phyloP scores from a whole-genome alignment of 1,140 invertebrate species.

The Apis laboriosa region DNA sequence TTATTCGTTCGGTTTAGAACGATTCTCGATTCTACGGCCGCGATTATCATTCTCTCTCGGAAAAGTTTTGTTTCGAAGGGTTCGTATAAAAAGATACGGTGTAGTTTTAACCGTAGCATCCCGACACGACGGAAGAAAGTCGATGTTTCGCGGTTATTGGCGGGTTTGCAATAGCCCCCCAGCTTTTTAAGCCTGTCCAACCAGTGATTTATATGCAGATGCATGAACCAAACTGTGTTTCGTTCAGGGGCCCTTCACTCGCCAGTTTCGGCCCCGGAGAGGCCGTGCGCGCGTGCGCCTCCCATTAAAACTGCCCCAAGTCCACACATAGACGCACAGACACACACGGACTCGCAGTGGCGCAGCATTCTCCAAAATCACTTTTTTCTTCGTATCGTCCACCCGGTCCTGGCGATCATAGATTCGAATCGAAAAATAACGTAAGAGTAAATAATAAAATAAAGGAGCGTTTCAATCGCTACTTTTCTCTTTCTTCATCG shows the following conservation, averaged over 20 bases:
- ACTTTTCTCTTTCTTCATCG: not conserved
- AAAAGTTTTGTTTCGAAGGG: not conserved
- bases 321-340: slow-evolving; percentile 20
- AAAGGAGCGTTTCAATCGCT: too few species aligned
- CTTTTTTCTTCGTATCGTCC: not conserved
- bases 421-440: too few species aligned
- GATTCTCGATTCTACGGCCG: not conserved
- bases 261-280: slow-evolving; percentile 21
- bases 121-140: slow-evolving; percentile 48
- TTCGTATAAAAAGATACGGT: slow-evolving; percentile 5
- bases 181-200: slow-evolving; percentile 64
- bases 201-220: slow-evolving; percentile 78
- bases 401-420: too few species aligned
- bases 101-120: slow-evolving; percentile 43
- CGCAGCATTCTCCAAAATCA: slow-evolving; percentile 55
- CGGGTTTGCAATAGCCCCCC: slow-evolving; percentile 56
- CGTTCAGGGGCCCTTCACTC: slow-evolving; percentile 52
- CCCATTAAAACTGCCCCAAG: slow-evolving; percentile 68
- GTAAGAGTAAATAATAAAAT: too few species aligned
- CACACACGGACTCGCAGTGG: slow-evolving; percentile 50
- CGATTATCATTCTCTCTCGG: not conserved
- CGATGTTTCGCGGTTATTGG: slow-evolving; percentile 66
- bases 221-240: slow-evolving; percentile 65
- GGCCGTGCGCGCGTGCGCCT: slow-evolving; percentile 31
- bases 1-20: not conserved